phyloP scores from a whole-genome alignment of 2,113 vertebrate species.

The Okapia johnstoni region DNA sequence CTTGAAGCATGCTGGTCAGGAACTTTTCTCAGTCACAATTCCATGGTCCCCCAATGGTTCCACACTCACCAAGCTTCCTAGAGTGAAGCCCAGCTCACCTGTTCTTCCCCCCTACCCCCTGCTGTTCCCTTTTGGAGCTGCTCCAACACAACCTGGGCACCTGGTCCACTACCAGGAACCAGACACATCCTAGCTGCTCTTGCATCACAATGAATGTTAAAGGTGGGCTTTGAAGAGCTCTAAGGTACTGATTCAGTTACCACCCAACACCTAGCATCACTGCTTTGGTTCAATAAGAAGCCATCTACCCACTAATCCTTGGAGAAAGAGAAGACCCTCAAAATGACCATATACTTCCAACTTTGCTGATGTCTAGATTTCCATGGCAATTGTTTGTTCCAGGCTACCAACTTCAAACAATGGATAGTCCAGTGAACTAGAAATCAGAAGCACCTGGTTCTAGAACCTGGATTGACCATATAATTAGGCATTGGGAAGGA shows the following conservation, averaged over 20 bases:
- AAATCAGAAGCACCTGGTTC: background rate
- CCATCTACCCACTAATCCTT: too few species aligned
- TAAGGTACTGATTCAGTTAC: background rate
- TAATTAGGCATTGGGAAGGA: background rate
- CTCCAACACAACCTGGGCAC: background rate
- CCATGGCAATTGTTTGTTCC: background rate
- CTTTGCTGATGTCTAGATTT: background rate
- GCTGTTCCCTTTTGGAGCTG: background rate
- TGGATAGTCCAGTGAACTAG: background rate
- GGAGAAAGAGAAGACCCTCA: background rate
- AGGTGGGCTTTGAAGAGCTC: too few species aligned
- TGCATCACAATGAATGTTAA: background rate
- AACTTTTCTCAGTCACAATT: background rate
- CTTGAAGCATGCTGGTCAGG: background rate
- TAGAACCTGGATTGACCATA: background rate
- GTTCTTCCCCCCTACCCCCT: accelerated
- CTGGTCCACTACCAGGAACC: too few species aligned
- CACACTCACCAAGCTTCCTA: background rate
- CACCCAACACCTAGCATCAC: background rate
- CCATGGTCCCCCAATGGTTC: too few species aligned
- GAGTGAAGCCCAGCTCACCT: background rate
- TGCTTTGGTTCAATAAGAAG: background rate
- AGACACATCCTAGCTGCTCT: background rate
- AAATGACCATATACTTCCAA: accelerated
- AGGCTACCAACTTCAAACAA: background rate